phyloP scores from a whole-genome alignment of 2,888 invertebrate species.

The Ichneumon xanthorius region DNA sequence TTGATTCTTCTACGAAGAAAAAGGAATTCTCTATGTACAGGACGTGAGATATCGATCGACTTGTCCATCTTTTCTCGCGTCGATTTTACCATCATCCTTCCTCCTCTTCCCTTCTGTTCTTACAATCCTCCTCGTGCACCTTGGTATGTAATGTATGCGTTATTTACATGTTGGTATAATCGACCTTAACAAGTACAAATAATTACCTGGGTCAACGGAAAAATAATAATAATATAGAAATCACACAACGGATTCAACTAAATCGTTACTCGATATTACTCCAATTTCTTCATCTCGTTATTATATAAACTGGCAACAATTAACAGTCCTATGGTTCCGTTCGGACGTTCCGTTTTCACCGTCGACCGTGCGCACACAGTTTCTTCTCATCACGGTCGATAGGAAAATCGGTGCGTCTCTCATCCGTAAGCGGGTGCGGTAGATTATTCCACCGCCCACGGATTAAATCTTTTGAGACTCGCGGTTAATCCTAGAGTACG shows the following conservation, averaged over 20 bases:
- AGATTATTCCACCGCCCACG: constrained; percentile 6
- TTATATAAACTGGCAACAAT: constrained; percentile 84
- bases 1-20: constrained; percentile 35
- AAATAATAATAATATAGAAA: constrained; percentile 59
- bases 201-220: constrained; percentile 83
- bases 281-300: constrained; percentile 67
- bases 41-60: constrained; percentile 58
- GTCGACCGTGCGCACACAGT: constrained; percentile 4
- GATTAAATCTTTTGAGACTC: constrained; percentile 35
- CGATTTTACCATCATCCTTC: constrained; percentile 25
- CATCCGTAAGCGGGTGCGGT: constrained; percentile 21
- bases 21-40: constrained; percentile 66
- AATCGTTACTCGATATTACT: constrained; percentile 76
- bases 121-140: constrained; percentile 48
- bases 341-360: constrained; percentile 36
- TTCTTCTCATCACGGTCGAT: neutral
- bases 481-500: constrained; percentile 84
- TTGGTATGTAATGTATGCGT: constrained; percentile 53
- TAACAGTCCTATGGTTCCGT: constrained; percentile 81
- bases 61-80: constrained; percentile 19
- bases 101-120: neutral
- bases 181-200: constrained; percentile 82
- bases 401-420: constrained; percentile 34
- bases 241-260: constrained; percentile 81
- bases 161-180: constrained; percentile 80